These are phyloP conservation scores for Aldrovandia affinis DNA, from an alignment of 2,797 vertebrate species.

Conservation along the genomic window DNA sequence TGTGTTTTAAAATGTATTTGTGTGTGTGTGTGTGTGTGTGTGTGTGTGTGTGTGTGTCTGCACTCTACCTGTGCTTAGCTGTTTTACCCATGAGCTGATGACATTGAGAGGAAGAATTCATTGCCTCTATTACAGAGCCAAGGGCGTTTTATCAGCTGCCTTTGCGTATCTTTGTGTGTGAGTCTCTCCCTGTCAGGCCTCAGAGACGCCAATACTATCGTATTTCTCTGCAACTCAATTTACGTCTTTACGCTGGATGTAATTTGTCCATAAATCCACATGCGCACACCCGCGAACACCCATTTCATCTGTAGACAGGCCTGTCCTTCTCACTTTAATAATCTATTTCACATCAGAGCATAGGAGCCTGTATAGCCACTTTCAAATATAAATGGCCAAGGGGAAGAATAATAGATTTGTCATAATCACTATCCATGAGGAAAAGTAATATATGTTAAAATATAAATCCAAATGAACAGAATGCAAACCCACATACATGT, in stretches of 20 bases:
- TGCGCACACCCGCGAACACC: background rate
- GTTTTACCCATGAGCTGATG: background rate
- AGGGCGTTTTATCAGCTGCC: constrained; percentile 28
- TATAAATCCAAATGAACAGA: background rate
- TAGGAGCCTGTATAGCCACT: background rate
- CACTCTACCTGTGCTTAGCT: constrained; percentile 20
- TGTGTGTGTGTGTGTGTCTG: background rate
- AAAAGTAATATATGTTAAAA: background rate
- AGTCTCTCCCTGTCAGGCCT: background rate
- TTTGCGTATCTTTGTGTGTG: too few relatives aligned
- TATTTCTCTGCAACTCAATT: constrained; percentile 10
- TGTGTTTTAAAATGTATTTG: constrained; percentile 9
- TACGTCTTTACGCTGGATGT: background rate
- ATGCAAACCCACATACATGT: background rate
- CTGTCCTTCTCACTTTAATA: background rate
- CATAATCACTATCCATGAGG: background rate
- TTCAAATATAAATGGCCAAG: background rate
- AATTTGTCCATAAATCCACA: constrained; percentile 20
- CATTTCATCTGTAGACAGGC: background rate
- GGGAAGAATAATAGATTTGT: background rate
- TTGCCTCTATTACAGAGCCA: constrained; percentile 26
- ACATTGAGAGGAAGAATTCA: constrained; percentile 20
- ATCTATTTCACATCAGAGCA: constrained; percentile 3
- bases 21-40: constrained; percentile 6
- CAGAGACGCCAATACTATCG: background rate